phyloP scores from a whole-genome alignment of 2,888 invertebrate species.

The Patella pellucida region DNA sequence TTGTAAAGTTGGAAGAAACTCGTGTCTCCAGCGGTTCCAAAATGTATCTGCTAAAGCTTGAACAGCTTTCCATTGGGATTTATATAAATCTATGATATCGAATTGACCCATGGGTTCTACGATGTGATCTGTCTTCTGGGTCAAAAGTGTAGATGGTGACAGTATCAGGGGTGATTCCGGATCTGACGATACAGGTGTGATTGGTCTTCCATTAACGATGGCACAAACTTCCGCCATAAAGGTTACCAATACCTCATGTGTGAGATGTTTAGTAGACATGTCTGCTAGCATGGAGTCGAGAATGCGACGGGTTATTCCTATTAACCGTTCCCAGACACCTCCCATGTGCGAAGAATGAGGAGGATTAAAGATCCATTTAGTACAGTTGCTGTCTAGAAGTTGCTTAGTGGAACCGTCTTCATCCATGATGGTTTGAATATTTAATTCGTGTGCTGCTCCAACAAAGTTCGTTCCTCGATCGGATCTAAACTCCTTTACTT shows the following conservation, averaged over 20 bases:
- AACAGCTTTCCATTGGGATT: slow-evolving; percentile 29
- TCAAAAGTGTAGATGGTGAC: slow-evolving; percentile 6
- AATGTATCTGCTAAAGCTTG: slow-evolving; percentile 30
- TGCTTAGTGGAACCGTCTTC: neutral
- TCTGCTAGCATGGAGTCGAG: slow-evolving; percentile 12
- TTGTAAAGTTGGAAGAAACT: slow-evolving; percentile 31
- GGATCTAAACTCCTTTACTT: neutral
- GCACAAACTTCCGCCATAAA: slow-evolving; percentile 16
- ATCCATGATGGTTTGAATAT: neutral
- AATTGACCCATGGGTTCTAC: neutral
- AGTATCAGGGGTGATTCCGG: slow-evolving; percentile 6
- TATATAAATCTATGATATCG: slow-evolving; percentile 1
- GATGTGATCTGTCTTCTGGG: slow-evolving; percentile 21
- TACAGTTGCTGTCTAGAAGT: neutral
- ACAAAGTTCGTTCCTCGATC: slow-evolving; percentile 21
- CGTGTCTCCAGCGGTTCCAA: slow-evolving; percentile 31
- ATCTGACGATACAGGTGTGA: slow-evolving; percentile 9
- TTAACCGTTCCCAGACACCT: slow-evolving; percentile 13
- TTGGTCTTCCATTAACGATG: neutral
- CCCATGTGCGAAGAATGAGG: neutral
- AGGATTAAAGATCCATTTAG: slow-evolving; percentile 17
- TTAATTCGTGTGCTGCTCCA: neutral
- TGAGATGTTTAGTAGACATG: neutral
- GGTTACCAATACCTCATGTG: slow-evolving; percentile 18
- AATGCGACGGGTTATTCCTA: slow-evolving; percentile 12